A percentile compares a stretch with the other conserved stretches of the same genome.
Conservation (phyloP, 2,888 invertebrate species). For the Melieria omissa region DNA sequence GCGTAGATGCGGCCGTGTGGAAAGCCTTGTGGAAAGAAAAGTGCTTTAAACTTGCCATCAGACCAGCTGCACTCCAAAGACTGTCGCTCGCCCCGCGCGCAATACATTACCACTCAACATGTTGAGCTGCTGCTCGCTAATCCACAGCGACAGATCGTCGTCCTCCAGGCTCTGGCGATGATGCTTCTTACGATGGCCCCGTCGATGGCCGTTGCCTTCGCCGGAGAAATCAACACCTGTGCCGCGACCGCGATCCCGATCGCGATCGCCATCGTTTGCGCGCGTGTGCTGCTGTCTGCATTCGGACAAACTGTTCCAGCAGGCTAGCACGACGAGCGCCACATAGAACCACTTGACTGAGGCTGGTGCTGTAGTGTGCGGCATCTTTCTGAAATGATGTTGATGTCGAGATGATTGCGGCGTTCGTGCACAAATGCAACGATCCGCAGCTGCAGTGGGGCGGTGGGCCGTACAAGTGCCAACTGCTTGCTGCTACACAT, state of each 20-base stretch:
- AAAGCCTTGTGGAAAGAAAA: conserved; percentile 61
- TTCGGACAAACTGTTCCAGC: conserved; percentile 51
- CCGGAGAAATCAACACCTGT: conserved; percentile 37
- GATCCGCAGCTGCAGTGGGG: too few relatives aligned
- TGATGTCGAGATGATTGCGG: background rate
- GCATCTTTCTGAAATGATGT: conserved; percentile 48
- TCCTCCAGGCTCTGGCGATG: conserved; percentile 53
- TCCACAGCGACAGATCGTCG: conserved; percentile 84
- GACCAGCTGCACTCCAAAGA: conserved; percentile 19
- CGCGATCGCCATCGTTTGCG: conserved; percentile 31
- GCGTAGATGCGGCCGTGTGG: conserved; percentile 75
- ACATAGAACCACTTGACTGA: conserved; percentile 54
- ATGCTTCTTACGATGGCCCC: conserved; percentile 52
- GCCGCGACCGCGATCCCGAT: conserved; percentile 20
- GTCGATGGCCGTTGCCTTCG: conserved; percentile 45
- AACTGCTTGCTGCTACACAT: too few relatives aligned
- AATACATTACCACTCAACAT: conserved; percentile 82
- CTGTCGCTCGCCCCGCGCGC: conserved; percentile 13
- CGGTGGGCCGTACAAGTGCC: too few relatives aligned
- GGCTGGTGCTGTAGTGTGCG: conserved; percentile 49
- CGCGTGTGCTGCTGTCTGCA: conserved; percentile 46
- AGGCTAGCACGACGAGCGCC: conserved; percentile 51
- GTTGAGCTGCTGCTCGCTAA: conserved; percentile 90
- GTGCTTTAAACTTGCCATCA: conserved; percentile 48
- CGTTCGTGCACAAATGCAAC: too few relatives aligned